These are phyloP conservation scores for Drosophila buzzatii DNA, from an alignment of 2,888 invertebrate genomes.

Conservation along the genomic window DNA sequence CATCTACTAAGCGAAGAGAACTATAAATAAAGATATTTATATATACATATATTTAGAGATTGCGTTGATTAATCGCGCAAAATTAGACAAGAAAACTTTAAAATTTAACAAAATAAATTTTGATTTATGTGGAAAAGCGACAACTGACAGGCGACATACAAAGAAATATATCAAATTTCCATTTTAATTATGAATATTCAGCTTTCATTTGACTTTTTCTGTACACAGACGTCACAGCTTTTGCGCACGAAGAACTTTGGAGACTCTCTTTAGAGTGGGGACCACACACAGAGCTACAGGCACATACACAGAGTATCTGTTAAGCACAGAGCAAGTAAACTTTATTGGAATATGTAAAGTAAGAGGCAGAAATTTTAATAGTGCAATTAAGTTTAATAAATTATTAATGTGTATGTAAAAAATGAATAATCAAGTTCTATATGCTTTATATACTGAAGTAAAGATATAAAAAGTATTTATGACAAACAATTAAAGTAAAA, in stretches of 20 bases:
- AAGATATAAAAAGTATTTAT: no score
- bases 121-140: constrained; percentile 68
- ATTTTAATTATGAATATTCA: constrained; percentile 67
- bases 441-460: no score
- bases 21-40: constrained; percentile 62
- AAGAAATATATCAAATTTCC: constrained; percentile 59
- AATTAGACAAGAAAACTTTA: constrained; percentile 73
- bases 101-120: constrained; percentile 65
- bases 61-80: constrained; percentile 74
- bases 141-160: constrained; percentile 61
- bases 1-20: background rate
- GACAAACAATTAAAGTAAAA: no score
- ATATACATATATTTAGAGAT: constrained; percentile 17
- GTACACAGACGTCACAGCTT: constrained; percentile 23
- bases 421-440: no score
- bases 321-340: background rate
- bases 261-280: constrained; percentile 19
- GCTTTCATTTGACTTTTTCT: constrained; percentile 30
- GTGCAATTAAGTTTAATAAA: no score
- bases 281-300: constrained; percentile 38
- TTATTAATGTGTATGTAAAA: no score
- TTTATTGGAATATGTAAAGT: no score
- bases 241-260: constrained; percentile 53
- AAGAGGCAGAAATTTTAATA: no score
- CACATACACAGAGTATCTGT: constrained; percentile 2